Percentiles rank a stretch among this genome's conserved stretches.
These are phyloP conservation scores for Dendrolimus punctatus DNA, from an alignment of 1,140 invertebrate genomes.

Conservation along the genomic window DNA sequence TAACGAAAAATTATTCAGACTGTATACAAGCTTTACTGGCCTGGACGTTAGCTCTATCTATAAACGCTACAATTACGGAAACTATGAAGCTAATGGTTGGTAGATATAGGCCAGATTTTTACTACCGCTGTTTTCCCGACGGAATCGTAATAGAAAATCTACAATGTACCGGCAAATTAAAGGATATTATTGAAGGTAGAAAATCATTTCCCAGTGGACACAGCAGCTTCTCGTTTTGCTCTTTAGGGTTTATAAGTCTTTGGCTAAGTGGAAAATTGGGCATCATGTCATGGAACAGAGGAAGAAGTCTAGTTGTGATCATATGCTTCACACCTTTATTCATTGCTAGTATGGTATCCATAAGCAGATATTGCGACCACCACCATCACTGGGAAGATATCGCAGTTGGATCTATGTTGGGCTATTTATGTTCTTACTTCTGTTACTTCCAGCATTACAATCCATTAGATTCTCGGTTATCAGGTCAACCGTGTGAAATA, in stretches of 20 bases:
- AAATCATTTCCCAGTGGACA: slow-evolving; percentile 95
- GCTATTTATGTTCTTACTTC: slow-evolving; percentile 14
- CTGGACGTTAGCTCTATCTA: slow-evolving; percentile 75
- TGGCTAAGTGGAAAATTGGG: slow-evolving; percentile 82
- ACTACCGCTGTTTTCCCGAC: slow-evolving; percentile 86
- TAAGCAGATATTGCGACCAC: slow-evolving; percentile 87
- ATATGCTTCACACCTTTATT: slow-evolving; percentile 75
- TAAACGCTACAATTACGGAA: slow-evolving; percentile 82
- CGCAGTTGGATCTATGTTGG: slow-evolving; percentile 21
- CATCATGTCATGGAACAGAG: slow-evolving; percentile 70
- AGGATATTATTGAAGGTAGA: slow-evolving; percentile 80
- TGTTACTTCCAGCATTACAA: slow-evolving; percentile 24
- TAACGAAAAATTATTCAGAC: slow-evolving; percentile 15
- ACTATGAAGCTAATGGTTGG: slow-evolving; percentile 82
- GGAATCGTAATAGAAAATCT: slow-evolving; percentile 73
- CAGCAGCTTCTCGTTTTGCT: slow-evolving; percentile 84
- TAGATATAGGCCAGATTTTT: slow-evolving; percentile 87
- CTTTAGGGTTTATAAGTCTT: slow-evolving; percentile 80
- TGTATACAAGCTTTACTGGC: slow-evolving; percentile 29
- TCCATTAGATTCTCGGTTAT: slow-evolving; percentile 10
- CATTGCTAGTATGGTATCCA: slow-evolving; percentile 76
- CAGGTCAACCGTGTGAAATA: slow-evolving; percentile 7
- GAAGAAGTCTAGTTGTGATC: slow-evolving; percentile 70
- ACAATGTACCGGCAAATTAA: slow-evolving; percentile 76
- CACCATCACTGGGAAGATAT: slow-evolving; percentile 88